A percentile compares a stretch with the other conserved stretches of the same genome.
Conservation (phyloP, 2,113 vertebrate genomes). For the Sceloporus undulatus region DNA sequence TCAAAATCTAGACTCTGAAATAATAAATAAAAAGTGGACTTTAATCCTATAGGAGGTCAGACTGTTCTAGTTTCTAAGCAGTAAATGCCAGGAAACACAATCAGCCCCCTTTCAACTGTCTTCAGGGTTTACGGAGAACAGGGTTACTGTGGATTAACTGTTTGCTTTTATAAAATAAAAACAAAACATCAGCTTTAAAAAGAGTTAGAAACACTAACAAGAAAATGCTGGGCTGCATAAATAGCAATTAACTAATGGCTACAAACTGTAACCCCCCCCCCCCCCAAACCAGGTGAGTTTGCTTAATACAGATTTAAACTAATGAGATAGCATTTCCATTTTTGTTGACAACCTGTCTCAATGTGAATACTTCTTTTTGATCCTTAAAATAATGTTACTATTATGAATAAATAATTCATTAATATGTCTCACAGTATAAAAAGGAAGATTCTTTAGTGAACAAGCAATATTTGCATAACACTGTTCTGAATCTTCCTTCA, state of each 20-base stretch:
- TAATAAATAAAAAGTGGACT: slow-evolving; percentile 24
- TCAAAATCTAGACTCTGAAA: slow-evolving; percentile 20
- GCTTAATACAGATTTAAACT: slow-evolving; percentile 37
- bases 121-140: neutral
- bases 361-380: slow-evolving; percentile 65
- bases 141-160: slow-evolving; percentile 29
- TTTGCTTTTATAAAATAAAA: slow-evolving; percentile 42
- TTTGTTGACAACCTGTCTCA: slow-evolving; percentile 68
- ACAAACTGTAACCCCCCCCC: neutral
- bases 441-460: slow-evolving; percentile 20
- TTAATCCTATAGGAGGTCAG: slow-evolving; percentile 29
- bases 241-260: slow-evolving; percentile 76
- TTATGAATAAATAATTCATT: neutral
- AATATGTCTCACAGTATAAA: neutral
- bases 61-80: slow-evolving; percentile 52
- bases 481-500: neutral
- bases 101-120: slow-evolving; percentile 9
- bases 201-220: slow-evolving; percentile 54
- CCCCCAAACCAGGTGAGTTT: slow-evolving; percentile 56
- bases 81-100: slow-evolving; percentile 36
- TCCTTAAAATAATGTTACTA: slow-evolving; percentile 10
- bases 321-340: slow-evolving; percentile 39
- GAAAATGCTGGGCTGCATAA: slow-evolving; percentile 40
- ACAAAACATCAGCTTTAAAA: slow-evolving; percentile 9
- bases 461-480: rapidly evolving